phyloP scores from a whole-genome alignment of 2,888 invertebrate species.

The Macrosiphum euphorbiae region DNA sequence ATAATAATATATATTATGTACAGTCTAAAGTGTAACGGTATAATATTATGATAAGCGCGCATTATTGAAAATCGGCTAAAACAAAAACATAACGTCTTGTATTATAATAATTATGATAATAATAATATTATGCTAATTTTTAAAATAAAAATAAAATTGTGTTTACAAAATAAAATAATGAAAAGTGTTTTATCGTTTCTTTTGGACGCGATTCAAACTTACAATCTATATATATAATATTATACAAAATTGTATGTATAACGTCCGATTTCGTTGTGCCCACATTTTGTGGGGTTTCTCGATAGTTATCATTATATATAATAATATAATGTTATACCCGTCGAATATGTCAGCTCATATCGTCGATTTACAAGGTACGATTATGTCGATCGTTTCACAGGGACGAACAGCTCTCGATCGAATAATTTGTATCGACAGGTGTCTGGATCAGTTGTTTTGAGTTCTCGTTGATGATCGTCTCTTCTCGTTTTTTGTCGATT shows the following conservation, averaged over 20 bases:
- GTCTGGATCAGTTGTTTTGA: constrained; percentile 67
- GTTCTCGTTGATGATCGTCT: constrained; percentile 77
- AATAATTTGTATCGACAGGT: constrained; percentile 51
- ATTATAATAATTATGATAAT: background rate
- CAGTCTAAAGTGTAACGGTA: background rate
- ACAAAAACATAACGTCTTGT: background rate
- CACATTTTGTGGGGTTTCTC: background rate
- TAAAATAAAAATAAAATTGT: background rate
- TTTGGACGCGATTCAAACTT: background rate
- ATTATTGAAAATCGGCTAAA: background rate
- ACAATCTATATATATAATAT: background rate
- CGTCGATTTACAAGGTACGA: background rate
- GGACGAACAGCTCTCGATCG: constrained; percentile 48
- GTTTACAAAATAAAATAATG: background rate
- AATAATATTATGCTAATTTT: background rate
- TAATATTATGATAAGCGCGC: background rate
- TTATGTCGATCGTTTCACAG: background rate
- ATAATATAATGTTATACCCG: background rate
- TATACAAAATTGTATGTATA: background rate
- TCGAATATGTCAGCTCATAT: background rate
- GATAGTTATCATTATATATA: background rate
- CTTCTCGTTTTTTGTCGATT: constrained; percentile 87
- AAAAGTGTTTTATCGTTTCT: background rate
- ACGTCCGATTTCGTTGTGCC: background rate
- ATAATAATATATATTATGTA: background rate